Evolutionary conservation across 2,888 invertebrate genomes (phyloP), one percentile per base, ranked within the genome.

Genomic region (Chrysina gloriosa): DNA sequence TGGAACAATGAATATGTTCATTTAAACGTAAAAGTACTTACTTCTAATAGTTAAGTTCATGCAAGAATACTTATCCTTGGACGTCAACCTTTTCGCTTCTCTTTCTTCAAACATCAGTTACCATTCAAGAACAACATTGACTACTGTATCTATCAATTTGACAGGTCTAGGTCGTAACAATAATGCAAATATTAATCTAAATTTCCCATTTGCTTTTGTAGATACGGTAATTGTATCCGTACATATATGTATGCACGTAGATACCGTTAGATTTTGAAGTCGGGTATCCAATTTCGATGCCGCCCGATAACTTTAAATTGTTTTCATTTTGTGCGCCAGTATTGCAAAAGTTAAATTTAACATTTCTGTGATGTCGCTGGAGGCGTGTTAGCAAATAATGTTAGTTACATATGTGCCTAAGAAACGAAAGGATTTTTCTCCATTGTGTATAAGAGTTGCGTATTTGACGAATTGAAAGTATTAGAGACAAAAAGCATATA

Each of bases 121-220:
- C 36, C 42, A 58, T 25, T 36, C 39, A 9, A 63, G 63, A 25
- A 47, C 45, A 31, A 23, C 56, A 56, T 9, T 45, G 19, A 61
- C 52, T 67, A 63, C 52, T 48, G 52, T 63, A 63, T 63, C 52
- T 36, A 52, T 63, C 42, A 58, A 23, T 52, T 61, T 63, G 67
- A 67, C 63, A 67, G 63, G 67, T 67, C 67, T 67, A 67, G 67
- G 61, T 67, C 67, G 29, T 11, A 29, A 27, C 42, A 42, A 58
- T 54, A 66, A 36, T 42, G 45, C 23, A 66, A 45, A 66, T 66
- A 56, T 66, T 54, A 66, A 66, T 66, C 36, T 45, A 56, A 23
- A 56, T 36, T 56, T 56, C 16, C 56, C 39, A 25, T 36, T 56
- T 21, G 7, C n/a, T 36, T 23, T n/a, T 14, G 39, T 16, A 14